Conservation (phyloP, 2,797 vertebrate species). For the Gephyroberyx darwinii region DNA sequence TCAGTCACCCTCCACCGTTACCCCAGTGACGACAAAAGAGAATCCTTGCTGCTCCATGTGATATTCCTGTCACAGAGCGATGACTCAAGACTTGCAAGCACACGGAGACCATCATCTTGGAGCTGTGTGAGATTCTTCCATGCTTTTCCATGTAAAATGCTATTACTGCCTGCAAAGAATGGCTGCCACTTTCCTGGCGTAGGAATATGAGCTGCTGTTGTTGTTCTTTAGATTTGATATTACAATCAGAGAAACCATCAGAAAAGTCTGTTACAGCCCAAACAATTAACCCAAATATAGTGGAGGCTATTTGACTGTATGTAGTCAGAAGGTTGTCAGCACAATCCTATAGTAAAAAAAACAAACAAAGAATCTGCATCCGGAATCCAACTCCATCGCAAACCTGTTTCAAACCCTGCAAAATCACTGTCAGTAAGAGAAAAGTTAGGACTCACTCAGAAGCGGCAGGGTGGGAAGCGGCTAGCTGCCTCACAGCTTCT, state of each 20-base stretch:
- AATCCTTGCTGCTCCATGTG: conserved; percentile 54
- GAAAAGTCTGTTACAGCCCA: no score
- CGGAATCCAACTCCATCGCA: background rate
- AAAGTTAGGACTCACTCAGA: conserved; percentile 74
- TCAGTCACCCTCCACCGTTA: conserved; percentile 58
- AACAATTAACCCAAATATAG: background rate
- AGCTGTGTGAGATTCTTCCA: conserved; percentile 30
- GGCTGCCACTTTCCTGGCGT: conserved; percentile 9
- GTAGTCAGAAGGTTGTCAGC: background rate
- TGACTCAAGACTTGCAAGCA: conserved; percentile 65
- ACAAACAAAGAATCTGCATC: conserved; percentile 11
- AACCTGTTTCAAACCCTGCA: conserved; percentile 20
- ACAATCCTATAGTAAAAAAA: conserved; percentile 6
- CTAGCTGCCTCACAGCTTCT: conserved; percentile 66
- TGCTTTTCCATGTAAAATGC: conserved; percentile 9
- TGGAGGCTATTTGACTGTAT: background rate
- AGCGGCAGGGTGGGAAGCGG: conserved; percentile 58
- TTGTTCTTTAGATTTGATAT: background rate
- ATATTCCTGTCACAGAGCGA: conserved; percentile 63
- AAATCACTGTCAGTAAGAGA: conserved; percentile 40
- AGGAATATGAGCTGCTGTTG: background rate
- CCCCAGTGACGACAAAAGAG: conserved; percentile 56
- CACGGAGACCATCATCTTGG: conserved; percentile 42
- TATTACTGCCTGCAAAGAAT: conserved; percentile 27
- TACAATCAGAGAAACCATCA: background rate